phyloP scores from a whole-genome alignment of 2,888 invertebrate species.

The Pimpla rufipes region DNA sequence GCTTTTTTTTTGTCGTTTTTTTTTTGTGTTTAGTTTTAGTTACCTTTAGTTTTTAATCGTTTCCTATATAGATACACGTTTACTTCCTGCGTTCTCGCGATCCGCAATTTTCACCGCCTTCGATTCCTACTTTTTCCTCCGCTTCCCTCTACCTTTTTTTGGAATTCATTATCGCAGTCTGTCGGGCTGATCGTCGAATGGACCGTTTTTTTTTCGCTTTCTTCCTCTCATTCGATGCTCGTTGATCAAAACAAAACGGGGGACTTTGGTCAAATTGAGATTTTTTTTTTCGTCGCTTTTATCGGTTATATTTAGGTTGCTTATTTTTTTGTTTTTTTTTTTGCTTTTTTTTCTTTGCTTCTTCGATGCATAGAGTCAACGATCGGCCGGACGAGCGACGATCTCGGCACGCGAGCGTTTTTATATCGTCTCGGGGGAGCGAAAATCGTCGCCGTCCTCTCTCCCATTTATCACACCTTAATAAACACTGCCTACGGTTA shows the following conservation, averaged over 20 bases:
- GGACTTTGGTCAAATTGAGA: slow-evolving; percentile 21
- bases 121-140: slow-evolving; percentile 54
- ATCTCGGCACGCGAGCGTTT: slow-evolving; percentile 12
- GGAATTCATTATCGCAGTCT: slow-evolving; percentile 56
- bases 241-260: not conserved
- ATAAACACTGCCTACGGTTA: slow-evolving; percentile 73
- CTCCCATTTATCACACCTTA: slow-evolving; percentile 61
- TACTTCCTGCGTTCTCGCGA: slow-evolving; percentile 73
- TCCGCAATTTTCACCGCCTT: slow-evolving; percentile 55
- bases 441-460: slow-evolving; percentile 9
- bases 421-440: slow-evolving; percentile 1
- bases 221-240: not conserved
- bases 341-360: no score
- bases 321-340: not conserved
- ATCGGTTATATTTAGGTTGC: not conserved
- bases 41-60: slow-evolving; percentile 78
- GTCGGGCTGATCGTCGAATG: slow-evolving; percentile 38
- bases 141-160: slow-evolving; percentile 59
- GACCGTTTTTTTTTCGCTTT: not conserved
- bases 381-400: slow-evolving; percentile 53
- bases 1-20: slow-evolving; percentile 5
- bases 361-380: slow-evolving; percentile 24
- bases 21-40: slow-evolving; percentile 23
- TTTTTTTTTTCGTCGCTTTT: slow-evolving; percentile 18
- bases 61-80: slow-evolving; percentile 80